Evolutionary conservation across 2,797 vertebrate genomes (phyloP), one percentile per base, ranked within the genome.

Genomic region (Cottoperca gobio): DNA sequence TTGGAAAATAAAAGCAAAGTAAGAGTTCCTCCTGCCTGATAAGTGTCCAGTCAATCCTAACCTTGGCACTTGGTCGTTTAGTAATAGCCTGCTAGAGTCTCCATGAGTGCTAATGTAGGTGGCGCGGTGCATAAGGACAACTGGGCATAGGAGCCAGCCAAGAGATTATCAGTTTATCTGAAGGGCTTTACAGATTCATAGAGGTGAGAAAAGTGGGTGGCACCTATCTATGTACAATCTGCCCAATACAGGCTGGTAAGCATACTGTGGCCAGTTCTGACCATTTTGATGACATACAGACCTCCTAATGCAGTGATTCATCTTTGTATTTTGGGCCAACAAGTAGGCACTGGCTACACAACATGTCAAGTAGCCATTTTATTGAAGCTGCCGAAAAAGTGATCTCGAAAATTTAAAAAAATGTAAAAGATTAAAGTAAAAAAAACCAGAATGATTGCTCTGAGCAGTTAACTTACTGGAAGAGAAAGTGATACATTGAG

Each of bases 151-250:
- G 49, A 78, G 79, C 71, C 48, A 67, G 85, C 90, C 88, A 92
- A 87, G 79, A 88, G 86, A 91, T 92, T 89, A 90, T 86, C 87
- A 82, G 86, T 76, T 89, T 76, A 78, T 88, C 73, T 79, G 70
- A 82, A 73, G 67, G 68, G 26, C 59, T 87, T 83, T 73, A 7
- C 80, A 84, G 78, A 81, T 71, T 81, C 81, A 84, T 69, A 62
- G 81, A 89, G 85, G 86, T 90, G 86, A 83, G 74, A 85, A 89
- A 76, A 89, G 60, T 78, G 67, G 60, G 37, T 83, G 76, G 81
- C 82, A 75, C 59, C 49, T 53, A 31, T 86, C 87, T 86, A 90
- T 66, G 28, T 72, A 55, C 50, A 87, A 63, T 48, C 58, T 70
- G 79, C 19, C 48, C 40, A 33, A 0, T 16, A 8, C 46, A 21